A percentile compares a stretch with the other conserved stretches of the same genome.
Conservation (phyloP, 2,113 vertebrate genomes). For the Pelvicachromis taeniatus region DNA sequence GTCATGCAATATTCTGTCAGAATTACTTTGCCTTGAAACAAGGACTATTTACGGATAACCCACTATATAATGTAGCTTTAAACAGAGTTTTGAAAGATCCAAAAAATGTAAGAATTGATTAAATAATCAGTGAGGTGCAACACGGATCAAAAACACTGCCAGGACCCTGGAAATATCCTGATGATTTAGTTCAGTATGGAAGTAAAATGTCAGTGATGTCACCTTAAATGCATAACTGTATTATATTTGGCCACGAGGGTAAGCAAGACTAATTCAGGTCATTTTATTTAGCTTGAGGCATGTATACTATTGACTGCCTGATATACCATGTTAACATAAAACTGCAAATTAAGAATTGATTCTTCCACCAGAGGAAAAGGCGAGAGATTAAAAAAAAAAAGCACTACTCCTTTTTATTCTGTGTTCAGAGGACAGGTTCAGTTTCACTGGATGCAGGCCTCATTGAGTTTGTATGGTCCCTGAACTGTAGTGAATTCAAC, state of each 20-base stretch:
- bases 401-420: neutral
- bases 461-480: constrained; percentile 23
- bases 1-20: constrained; percentile 35
- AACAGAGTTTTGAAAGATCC: neutral
- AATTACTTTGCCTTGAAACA: constrained; percentile 25
- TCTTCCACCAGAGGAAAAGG: neutral
- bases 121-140: neutral
- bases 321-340: constrained; percentile 44
- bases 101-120: neutral
- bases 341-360: constrained; percentile 60
- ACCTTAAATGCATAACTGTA: neutral
- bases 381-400: neutral
- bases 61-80: neutral
- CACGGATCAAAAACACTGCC: neutral
- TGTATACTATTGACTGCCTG: constrained; percentile 29
- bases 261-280: constrained; percentile 21
- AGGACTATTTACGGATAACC: neutral
- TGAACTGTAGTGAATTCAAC: constrained; percentile 35
- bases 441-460: neutral
- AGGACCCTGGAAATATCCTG: neutral
- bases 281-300: constrained; percentile 34
- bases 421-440: neutral
- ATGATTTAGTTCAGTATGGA: neutral
- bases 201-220: neutral
- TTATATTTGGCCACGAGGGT: neutral